These are phyloP conservation scores for Bombus balteatus DNA, from an alignment of 1,140 invertebrate genomes.

Conservation along the genomic window DNA sequence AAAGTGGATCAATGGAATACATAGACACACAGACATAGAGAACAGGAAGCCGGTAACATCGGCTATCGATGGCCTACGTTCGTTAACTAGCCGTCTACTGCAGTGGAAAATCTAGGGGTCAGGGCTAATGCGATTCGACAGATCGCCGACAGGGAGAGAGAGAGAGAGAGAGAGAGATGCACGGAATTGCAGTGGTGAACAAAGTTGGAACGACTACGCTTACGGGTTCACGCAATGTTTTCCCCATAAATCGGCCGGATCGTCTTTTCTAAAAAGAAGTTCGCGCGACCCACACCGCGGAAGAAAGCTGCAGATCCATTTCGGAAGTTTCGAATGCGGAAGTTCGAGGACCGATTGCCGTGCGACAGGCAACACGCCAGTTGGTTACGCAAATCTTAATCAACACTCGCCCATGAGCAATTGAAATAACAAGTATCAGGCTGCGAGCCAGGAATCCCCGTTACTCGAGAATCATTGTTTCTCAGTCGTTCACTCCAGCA, in stretches of 20 bases:
- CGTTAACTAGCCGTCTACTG: conserved; percentile 22
- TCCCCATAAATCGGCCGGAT: background rate
- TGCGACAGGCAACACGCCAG: conserved; percentile 31
- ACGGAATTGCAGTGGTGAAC: background rate
- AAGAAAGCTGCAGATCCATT: conserved; percentile 18
- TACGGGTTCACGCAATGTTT: background rate
- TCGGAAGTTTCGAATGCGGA: background rate
- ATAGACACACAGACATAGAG: background rate
- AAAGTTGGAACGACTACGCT: background rate
- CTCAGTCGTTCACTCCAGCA: background rate
- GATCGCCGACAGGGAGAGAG: background rate
- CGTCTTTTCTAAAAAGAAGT: background rate
- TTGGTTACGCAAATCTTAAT: conserved; percentile 33
- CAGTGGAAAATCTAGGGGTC: background rate
- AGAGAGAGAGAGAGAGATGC: background rate
- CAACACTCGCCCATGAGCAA: background rate
- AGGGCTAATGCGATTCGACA: background rate
- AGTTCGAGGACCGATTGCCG: conserved; percentile 10
- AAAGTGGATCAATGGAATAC: background rate
- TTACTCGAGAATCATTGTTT: background rate
- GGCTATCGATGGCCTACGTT: background rate
- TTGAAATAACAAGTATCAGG: conserved; percentile 29
- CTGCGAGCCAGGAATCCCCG: background rate
- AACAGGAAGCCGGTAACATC: background rate
- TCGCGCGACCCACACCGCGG: background rate